Base-by-base conservation (phyloP, 1,140 invertebrate genomes). In the Uloborus diversus region DNA sequence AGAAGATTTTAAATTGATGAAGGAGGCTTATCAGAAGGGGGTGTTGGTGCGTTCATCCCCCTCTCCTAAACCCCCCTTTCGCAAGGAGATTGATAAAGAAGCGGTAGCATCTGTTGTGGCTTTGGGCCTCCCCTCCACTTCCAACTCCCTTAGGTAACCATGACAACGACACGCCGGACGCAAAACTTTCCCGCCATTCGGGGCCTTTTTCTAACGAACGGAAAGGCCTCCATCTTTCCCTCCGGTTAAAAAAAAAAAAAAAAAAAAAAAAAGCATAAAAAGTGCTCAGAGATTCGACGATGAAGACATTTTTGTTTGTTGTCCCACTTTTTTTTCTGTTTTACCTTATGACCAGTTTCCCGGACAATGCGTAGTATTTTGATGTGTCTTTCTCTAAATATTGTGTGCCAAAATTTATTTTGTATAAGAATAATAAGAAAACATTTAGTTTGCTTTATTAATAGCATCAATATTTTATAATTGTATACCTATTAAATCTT, bases 21-120 rank as follows among this genome's bases (percentile, higher is more conserved):
- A 78, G 61, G 61, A 78, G 62, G 73, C 73, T 78, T 78, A 78
- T 78, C 73, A 78, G 62, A 65, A 27, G 47, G 49, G 62, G 62
- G 20, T 14, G 20, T 33, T 30, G 37, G 20, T 20, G 25, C 51
- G 28, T 23, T 65, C 30, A 51, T 53, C 53, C 32, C 11, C 14
- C 70, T 49, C 49, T 42, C 30, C 23, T 56, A 71, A 57, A 53
- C 69, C 62, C 57, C 33, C 70, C 25, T 20, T 32, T 53, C 35
- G 59, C 61, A 42, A 64, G 59, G 71, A 75, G 62, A 78, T 78
- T 78, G 73, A 78, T 78, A 78, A 78, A 78, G 73, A 78, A 78
- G 73, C 32, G 57, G 70, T 32, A 66, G 73, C 73, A 78, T 78
- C 73, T 78, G 73, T 78, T 78, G 73, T 78, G 73, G 73, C 73